Percentiles rank a stretch among this genome's conserved stretches.
phyloP scores from a whole-genome alignment of 2,113 vertebrate species.

The Pseudorasbora parva region DNA sequence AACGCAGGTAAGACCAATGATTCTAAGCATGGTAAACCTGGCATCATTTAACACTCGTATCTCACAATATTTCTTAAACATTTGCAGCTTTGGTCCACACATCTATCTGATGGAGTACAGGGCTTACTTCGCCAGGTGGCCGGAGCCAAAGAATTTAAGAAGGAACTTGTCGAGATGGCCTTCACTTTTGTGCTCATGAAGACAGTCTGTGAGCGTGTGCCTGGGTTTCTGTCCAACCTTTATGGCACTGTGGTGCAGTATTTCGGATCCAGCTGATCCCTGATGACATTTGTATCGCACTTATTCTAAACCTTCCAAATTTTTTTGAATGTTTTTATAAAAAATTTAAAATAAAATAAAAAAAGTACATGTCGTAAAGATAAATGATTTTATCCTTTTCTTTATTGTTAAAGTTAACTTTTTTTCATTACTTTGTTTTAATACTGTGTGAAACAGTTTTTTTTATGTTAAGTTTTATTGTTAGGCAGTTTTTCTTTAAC shows the following conservation, averaged over 20 bases:
- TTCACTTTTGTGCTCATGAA: slow-evolving; percentile 83
- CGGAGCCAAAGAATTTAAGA: slow-evolving; percentile 66
- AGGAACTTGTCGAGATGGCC: slow-evolving; percentile 77
- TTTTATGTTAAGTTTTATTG: not conserved
- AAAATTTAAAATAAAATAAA: not conserved
- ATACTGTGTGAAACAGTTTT: not conserved
- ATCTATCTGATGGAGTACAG: slow-evolving; percentile 68
- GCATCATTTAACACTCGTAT: not conserved
- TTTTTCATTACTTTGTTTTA: not conserved
- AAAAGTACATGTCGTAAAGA: no score
- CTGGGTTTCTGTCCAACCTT: slow-evolving; percentile 73
- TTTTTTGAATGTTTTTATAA: no score
- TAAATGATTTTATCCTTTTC: no score
- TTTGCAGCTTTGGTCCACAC: slow-evolving; percentile 70
- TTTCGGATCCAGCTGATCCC: slow-evolving; percentile 55
- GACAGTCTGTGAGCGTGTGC: slow-evolving; percentile 74
- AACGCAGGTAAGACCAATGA: slow-evolving; percentile 52
- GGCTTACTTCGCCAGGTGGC: slow-evolving; percentile 45
- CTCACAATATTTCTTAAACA: not conserved
- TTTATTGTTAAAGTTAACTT: no score
- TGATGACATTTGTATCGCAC: not conserved
- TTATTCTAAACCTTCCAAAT: no score
- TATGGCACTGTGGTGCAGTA: slow-evolving; percentile 71
- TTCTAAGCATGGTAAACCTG: not conserved
- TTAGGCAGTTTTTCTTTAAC: not conserved